Evolutionary conservation across 1,140 invertebrate genomes (phyloP), one percentile per base, ranked within the genome.

Genomic region (Lineus longissimus): DNA sequence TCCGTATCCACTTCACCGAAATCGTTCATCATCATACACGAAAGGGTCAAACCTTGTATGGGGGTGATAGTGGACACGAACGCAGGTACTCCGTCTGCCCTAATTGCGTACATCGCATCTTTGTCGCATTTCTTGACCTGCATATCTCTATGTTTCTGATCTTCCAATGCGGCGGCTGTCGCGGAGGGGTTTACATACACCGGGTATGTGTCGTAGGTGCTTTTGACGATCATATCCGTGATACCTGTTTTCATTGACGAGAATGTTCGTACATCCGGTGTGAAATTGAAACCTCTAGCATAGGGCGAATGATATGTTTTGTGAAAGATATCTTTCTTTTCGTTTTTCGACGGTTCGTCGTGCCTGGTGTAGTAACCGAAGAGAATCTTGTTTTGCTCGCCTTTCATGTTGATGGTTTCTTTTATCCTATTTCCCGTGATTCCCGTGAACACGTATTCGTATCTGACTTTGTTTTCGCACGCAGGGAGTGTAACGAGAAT

Each of bases 21-120:
- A n/a, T 51, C 47, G 47, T 51, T 51, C 47, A 51, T 51, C 47
- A 51, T 51, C 47, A 51, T 51, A n/a, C 47, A 51, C n/a, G 47
- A 51, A 4, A 51, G 47, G 25, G 47, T 51, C 47, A 51, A 51
- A 4, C 47, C 47, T n/a, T 51, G 47, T 7, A 51, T 51, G 47
- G 47, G 47, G 6, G 47, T 51, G 47, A 51, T 51, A 9, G 47
- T 51, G 6, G 47, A 51, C 47, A 51, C 47, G 47, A 51, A 51
- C 4, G 47, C 47, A 9, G 47, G 47, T n/a, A 51, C 47, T 23
- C 47, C 47, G 25, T 51, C 47, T 23, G 47, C 47, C n/a, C 47
- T 51, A 23, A 51, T 51, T 19, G 47, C 47, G n/a, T 51, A 51
- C 47, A 51, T 51, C 6, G 47, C 47, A 51, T 51, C 47, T n/a